These are phyloP conservation scores for Dasypolia templi DNA, from an alignment of 2,888 invertebrate genomes.

Conservation along the genomic window DNA sequence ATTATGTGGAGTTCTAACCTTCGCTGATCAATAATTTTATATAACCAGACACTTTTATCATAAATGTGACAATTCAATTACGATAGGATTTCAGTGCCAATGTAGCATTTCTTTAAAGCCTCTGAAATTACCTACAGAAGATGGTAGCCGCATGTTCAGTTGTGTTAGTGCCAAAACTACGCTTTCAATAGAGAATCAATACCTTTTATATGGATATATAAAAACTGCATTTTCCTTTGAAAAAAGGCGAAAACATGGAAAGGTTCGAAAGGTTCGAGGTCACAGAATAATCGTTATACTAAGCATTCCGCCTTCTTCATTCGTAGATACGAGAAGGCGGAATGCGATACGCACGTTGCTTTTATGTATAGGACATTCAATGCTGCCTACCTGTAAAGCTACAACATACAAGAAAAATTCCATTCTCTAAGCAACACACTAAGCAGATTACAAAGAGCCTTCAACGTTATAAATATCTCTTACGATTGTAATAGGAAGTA, in stretches of 20 bases:
- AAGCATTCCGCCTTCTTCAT: too few species aligned
- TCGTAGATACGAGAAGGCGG: not conserved
- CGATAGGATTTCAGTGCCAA: not conserved
- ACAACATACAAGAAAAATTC: constrained; percentile 24
- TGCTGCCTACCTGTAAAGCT: not conserved
- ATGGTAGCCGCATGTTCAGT: not conserved
- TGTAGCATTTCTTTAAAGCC: not conserved
- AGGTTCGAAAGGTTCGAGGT: not conserved
- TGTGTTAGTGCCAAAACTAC: constrained; percentile 14
- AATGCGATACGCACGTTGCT: not conserved
- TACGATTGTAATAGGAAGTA: constrained; percentile 72
- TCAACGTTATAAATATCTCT: constrained; percentile 65
- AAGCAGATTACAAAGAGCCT: constrained; percentile 65
- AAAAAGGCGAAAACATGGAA: not conserved
- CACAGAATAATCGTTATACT: not conserved
- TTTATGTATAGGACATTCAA: not conserved
- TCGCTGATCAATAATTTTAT: constrained; percentile 13
- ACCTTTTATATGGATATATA: not conserved
- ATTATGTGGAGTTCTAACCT: constrained; percentile 17
- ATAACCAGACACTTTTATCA: not conserved
- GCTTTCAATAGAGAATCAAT: not conserved
- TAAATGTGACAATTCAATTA: not conserved
- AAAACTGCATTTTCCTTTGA: not conserved
- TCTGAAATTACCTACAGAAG: not conserved
- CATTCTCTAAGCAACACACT: constrained; percentile 27